These are phyloP conservation scores for Chaetophractus vellerosus DNA, from an alignment of 2,797 vertebrate species.

Conservation along the genomic window DNA sequence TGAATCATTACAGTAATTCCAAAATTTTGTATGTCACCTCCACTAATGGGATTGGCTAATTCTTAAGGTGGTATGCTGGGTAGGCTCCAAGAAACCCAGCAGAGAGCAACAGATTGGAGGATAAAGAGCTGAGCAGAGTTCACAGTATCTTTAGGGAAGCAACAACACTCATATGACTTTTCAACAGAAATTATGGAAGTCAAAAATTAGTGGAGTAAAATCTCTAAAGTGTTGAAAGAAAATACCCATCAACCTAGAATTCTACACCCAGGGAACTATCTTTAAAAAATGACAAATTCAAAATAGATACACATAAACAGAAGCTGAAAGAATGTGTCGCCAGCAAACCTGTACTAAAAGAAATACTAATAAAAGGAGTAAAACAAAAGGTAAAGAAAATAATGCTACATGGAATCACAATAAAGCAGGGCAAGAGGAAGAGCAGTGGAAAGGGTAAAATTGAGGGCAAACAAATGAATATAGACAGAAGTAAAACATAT, in stretches of 20 bases:
- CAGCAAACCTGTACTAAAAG: background rate
- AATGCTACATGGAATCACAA: background rate
- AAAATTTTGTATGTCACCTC: background rate
- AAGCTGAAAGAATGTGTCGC: background rate
- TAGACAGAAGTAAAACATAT: background rate
- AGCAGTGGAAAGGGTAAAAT: background rate
- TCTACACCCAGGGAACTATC: background rate
- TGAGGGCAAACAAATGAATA: background rate
- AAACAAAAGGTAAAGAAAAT: background rate
- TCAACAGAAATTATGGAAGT: constrained; percentile 23
- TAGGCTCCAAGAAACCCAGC: background rate
- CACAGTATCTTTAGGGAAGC: constrained; percentile 10
- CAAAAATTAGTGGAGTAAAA: constrained; percentile 23
- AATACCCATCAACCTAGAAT: too few species aligned
- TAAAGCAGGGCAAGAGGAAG: background rate
- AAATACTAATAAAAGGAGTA: background rate
- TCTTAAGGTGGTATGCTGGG: background rate
- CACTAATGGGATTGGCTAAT: background rate
- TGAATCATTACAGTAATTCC: background rate
- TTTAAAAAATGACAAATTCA: constrained; percentile 45
- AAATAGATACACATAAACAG: background rate
- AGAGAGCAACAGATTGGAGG: background rate
- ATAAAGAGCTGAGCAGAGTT: background rate
- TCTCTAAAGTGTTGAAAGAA: too few species aligned
- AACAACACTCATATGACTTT: background rate